Base-by-base conservation (phyloP, 64 coral and sea anemone genomes). In the Montipora efflorescens region DNA sequence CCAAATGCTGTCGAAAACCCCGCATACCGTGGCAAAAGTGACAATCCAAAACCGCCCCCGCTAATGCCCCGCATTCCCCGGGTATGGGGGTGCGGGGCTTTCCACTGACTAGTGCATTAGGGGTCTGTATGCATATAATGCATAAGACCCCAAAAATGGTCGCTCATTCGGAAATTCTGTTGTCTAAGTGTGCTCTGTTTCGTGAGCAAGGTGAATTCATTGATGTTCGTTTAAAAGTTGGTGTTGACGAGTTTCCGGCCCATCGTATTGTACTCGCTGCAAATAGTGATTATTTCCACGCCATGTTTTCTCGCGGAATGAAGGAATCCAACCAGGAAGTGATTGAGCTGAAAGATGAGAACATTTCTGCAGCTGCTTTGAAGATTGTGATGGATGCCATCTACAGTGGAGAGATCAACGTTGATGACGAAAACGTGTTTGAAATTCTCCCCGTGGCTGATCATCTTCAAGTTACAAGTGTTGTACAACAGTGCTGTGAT, bases 141-240 rank as follows among this genome's bases (percentile, higher is more conserved):
- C n/a, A n/a, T n/a, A n/a, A n/a, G n/a, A n/a, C n/a, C n/a, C n/a
- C n/a, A n/a, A n/a, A n/a, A 2, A 71, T 71, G 68, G 68, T 71
- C 68, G 68, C 68, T 8, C 68, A 71, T 21, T 71, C 68, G 25
- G 68, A 71, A 23, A n/a, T 71, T 71, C 68, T 71, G 12, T 20
- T 78, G 12, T 78, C 47, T 4, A 78, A 78, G 5, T 78, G 76
- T 78, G 76, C 47, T 50, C 76, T 49, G 76, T 78, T 78, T 7
- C 43, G 76, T 48, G 76, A 78, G 23, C 53, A 58, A 21, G 76
- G 52, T 5, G 90, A 93, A 61, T 79, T 81, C 53, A 89, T 90
- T 89, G 94, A 96, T 89, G 90, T 96, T 5, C 46, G 64, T 88
- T 79, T 96, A 22, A 96, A 93, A 90, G 94, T 89, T 79, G 79